Conservation (phyloP, 2,797 vertebrate species). For the Zonotrichia albicollis region DNA sequence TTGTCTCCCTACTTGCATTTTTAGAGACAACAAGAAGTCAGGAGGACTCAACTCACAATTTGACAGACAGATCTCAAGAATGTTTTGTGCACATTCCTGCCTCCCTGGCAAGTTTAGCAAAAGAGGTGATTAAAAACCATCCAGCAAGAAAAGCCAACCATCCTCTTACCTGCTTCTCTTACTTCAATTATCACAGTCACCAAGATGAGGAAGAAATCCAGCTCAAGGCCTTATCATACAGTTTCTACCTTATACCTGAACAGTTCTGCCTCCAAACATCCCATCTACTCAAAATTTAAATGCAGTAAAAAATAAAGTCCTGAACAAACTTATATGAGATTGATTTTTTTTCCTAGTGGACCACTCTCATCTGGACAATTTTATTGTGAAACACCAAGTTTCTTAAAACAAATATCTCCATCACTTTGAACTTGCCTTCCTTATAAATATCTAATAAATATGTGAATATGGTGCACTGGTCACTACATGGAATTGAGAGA, state of each 20-base stretch:
- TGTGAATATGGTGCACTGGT: neutral
- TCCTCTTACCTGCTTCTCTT: neutral
- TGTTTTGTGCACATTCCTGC: neutral
- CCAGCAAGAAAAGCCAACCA: neutral
- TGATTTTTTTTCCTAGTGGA: neutral
- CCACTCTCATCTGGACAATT: neutral
- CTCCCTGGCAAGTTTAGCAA: neutral
- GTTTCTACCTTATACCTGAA: neutral
- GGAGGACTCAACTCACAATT: neutral
- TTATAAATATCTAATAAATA: neutral
- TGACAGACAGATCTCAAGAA: neutral
- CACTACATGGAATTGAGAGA: neutral
- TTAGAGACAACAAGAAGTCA: neutral
- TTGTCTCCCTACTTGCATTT: neutral
- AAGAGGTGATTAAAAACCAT: neutral
- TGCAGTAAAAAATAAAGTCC: neutral
- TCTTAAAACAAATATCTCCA: neutral
- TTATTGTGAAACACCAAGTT: rapidly evolving
- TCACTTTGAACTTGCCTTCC: neutral
- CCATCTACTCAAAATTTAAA: neutral
- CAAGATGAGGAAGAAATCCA: neutral
- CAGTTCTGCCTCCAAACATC: neutral
- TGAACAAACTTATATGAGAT: neutral
- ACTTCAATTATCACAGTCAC: neutral
- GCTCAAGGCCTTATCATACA: neutral